Percentiles rank a stretch among this genome's conserved stretches.
These are phyloP conservation scores for Cataglyphis altisquamis DNA, from an alignment of 2,888 invertebrate species.

Conservation along the genomic window DNA sequence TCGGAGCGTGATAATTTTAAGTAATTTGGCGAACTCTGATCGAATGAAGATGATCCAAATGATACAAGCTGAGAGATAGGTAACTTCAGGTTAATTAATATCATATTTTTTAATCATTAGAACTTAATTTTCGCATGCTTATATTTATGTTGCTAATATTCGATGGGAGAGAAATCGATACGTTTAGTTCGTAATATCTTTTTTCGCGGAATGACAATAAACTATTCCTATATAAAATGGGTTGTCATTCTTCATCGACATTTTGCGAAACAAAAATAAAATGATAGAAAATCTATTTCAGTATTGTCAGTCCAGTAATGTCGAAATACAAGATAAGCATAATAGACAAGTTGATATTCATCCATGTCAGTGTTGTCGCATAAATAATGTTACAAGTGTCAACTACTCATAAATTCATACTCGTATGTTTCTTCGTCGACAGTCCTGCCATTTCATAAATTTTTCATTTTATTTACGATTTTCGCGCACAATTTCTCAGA, in stretches of 20 bases:
- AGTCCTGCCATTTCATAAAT: slow-evolving; percentile 64
- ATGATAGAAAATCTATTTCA: slow-evolving; percentile 35
- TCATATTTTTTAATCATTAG: neutral
- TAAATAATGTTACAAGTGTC: slow-evolving; percentile 74
- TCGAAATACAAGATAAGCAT: slow-evolving; percentile 23
- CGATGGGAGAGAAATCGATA: neutral
- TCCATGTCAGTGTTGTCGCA: slow-evolving; percentile 29
- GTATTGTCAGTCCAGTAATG: slow-evolving; percentile 33
- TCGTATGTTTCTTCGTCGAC: slow-evolving; percentile 41
- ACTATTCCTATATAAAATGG: slow-evolving; percentile 16
- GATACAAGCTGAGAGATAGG: neutral
- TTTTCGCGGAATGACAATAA: neutral
- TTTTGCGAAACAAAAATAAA: slow-evolving; percentile 13
- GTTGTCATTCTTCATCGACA: slow-evolving; percentile 29
- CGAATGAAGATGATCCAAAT: neutral
- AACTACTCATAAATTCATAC: slow-evolving; percentile 74
- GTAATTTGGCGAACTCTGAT: neutral
- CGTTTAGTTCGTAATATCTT: slow-evolving; percentile 2
- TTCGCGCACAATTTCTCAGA: neutral
- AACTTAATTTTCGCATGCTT: neutral
- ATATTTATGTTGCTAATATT: neutral
- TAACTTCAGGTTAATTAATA: neutral
- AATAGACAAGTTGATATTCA: slow-evolving; percentile 56
- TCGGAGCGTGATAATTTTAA: neutral
- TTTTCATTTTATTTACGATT: slow-evolving; percentile 36